Evolutionary conservation across 2,797 vertebrate species (phyloP), one percentile per base, ranked within the genome.

Genomic region (Anguilla anguilla): DNA sequence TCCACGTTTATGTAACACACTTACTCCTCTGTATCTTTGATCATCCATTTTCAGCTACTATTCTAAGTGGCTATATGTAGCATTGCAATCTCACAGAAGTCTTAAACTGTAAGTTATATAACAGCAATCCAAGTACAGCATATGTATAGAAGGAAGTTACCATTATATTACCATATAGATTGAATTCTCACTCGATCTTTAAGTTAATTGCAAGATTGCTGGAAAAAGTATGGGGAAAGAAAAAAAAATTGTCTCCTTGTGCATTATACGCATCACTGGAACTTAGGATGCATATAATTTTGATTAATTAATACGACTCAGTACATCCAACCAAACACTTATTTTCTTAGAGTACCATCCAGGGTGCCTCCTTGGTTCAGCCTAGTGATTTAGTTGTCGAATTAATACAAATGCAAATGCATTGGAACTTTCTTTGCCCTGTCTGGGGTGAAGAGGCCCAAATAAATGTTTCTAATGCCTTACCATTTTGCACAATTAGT

Each of bases 381-480:
- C 86, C 25, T 67, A 83, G 57, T 87, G 72, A 46, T 77, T 72
- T 69, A 51, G 59, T 83, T 83, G 28, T 61, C 17, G 9, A 82
- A 64, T 55, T 28, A 83, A 53, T 55, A 67, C 81, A 22, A 64
- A 64, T 64, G 61, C 22, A 64, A 72, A 82, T 39, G 53, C 31
- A 49, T 83, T 49, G 49, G 49, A 83, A 82, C 81, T 49, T 17
- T 4, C 35, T 72, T 28, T 43, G 25, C 6, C 17, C n/a, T 81
- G 55, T n/a, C 28, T 15, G 35, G 61, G 25, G 19, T 64, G 61
- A n/a, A 22, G 19, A 64, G 61, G 19, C 53, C 53, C 53, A 55
- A 55, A 55, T 17, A 64, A 22, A 64, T 64, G 19, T n/a, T 64
- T 6, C 61, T 22, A 22, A 64, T 64, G 61, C 61, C 19, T n/a